phyloP scores from a whole-genome alignment of 2,113 vertebrate species.

The Leptocoma aspasia region DNA sequence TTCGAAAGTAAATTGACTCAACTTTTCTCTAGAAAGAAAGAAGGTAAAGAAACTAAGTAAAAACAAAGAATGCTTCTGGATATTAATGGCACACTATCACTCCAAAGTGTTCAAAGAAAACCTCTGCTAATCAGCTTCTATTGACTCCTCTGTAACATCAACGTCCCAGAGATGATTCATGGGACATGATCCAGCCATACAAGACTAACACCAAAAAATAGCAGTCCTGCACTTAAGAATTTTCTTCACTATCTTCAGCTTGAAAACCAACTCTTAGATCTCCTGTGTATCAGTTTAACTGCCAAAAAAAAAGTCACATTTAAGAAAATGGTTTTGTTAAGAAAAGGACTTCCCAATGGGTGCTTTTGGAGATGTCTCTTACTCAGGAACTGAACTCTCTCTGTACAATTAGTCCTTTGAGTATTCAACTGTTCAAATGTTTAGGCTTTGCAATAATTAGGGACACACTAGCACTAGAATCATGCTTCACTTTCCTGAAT shows the following conservation, averaged over 20 bases:
- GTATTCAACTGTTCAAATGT: background rate
- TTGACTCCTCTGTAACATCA: background rate
- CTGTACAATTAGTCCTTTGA: background rate
- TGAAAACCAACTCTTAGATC: background rate
- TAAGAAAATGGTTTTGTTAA: background rate
- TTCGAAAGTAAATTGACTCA: background rate
- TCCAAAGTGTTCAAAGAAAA: background rate
- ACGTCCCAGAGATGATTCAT: background rate
- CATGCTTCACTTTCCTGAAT: background rate
- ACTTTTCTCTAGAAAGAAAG: background rate
- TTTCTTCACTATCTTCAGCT: background rate
- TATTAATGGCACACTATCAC: background rate
- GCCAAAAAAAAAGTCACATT: background rate
- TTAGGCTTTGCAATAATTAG: constrained; percentile 2
- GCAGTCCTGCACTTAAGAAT: background rate
- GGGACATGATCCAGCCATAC: background rate
- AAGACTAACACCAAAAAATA: background rate
- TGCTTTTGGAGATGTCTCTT: background rate
- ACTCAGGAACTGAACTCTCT: background rate
- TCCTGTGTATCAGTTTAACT: background rate
- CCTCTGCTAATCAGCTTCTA: background rate
- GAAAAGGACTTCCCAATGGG: background rate
- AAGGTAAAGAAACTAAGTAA: background rate
- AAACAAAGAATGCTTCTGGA: background rate
- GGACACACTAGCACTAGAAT: background rate